phyloP scores from a whole-genome alignment of 2,888 invertebrate species.

The Cosmia pyralina region DNA sequence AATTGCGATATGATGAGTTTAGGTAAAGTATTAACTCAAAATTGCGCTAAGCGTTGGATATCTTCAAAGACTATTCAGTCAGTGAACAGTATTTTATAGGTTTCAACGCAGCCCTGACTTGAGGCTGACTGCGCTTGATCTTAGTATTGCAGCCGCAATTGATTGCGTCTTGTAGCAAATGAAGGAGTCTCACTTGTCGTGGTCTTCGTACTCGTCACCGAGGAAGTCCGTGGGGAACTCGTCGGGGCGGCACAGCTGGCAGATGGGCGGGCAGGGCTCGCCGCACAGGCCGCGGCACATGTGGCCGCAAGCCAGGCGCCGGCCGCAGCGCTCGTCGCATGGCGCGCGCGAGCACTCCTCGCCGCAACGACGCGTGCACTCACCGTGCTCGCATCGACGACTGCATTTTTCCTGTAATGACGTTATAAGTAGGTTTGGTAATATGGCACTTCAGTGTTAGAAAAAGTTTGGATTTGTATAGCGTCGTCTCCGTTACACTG shows the following conservation, averaged over 20 bases:
- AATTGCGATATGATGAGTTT: too few species aligned
- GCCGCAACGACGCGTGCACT: conserved; percentile 85
- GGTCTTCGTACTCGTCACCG: conserved; percentile 83
- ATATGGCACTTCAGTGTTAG: not conserved
- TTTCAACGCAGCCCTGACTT: not conserved
- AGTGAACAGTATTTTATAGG: not conserved
- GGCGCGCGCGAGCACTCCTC: conserved; percentile 83
- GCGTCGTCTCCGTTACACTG: not conserved
- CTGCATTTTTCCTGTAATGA: conserved; percentile 80
- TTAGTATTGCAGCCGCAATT: not conserved
- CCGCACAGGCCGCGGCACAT: conserved; percentile 93
- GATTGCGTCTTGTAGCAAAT: not conserved
- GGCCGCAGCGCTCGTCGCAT: conserved; percentile 83
- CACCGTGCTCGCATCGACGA: conserved; percentile 85
- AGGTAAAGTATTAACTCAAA: not conserved
- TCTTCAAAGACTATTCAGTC: not conserved
- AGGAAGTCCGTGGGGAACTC: conserved; percentile 83
- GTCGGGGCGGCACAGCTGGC: conserved; percentile 90
- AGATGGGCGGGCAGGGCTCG: conserved; percentile 92
- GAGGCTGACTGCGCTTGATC: not conserved
- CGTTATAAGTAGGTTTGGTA: not conserved
- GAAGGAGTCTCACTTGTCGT: conserved; percentile 81
- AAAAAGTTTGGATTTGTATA: not conserved
- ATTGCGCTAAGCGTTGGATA: not conserved
- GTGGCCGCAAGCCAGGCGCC: conserved; percentile 89